phyloP scores from a whole-genome alignment of 2,888 invertebrate species.

The Troglohyphantes excavatus region DNA sequence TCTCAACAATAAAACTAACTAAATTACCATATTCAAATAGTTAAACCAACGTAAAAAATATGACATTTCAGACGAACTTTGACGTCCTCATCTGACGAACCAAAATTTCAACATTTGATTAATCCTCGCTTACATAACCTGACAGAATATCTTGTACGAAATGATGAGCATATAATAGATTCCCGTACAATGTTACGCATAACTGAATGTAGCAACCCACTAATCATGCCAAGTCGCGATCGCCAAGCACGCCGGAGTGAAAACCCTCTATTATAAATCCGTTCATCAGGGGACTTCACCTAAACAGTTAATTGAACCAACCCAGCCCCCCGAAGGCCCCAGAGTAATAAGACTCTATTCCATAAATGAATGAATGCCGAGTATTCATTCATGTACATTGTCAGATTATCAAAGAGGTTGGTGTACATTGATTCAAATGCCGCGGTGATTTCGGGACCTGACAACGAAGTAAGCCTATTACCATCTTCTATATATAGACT shows the following conservation, averaged over 20 bases:
- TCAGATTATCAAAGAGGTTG: background rate
- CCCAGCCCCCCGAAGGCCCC: background rate
- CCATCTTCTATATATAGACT: background rate
- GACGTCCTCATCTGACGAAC: no score
- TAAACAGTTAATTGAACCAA: conserved; percentile 17
- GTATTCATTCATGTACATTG: background rate
- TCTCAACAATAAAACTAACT: no score
- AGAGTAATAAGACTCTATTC: background rate
- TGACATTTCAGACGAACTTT: no score
- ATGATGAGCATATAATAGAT: background rate
- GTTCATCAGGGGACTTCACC: background rate
- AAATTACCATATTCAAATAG: no score
- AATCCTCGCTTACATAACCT: background rate
- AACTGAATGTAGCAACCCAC: background rate
- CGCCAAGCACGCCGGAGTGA: background rate
- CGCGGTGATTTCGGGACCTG: background rate
- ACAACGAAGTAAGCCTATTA: background rate
- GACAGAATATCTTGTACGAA: background rate
- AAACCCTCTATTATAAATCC: conserved; percentile 7
- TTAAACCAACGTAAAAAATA: no score
- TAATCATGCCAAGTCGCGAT: conserved; percentile 7
- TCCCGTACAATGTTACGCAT: background rate
- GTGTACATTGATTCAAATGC: background rate
- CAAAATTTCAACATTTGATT: conserved; percentile 10
- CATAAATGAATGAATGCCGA: background rate